phyloP scores from a whole-genome alignment of 2,113 vertebrate genomes.

The Passer montanus region DNA sequence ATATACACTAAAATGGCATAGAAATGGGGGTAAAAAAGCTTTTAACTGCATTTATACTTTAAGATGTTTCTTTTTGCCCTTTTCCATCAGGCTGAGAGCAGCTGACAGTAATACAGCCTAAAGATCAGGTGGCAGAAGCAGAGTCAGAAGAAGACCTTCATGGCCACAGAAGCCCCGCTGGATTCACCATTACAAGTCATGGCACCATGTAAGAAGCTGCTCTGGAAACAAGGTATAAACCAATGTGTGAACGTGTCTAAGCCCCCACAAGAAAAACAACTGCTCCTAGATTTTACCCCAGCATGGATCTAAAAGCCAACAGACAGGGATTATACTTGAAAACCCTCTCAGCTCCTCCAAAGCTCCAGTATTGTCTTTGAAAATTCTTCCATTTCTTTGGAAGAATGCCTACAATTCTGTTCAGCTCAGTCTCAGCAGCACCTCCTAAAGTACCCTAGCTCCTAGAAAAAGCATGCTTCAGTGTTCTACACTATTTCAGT shows the following conservation, averaged over 20 bases:
- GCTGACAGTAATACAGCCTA: neutral
- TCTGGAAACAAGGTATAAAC: neutral
- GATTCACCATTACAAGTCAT: neutral
- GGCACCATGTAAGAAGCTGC: neutral
- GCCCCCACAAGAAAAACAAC: neutral
- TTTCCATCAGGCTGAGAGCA: neutral
- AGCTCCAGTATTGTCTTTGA: neutral
- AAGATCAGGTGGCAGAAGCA: neutral
- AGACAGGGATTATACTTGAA: neutral
- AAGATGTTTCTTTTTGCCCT: neutral
- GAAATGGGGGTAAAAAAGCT: neutral
- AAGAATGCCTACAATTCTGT: neutral
- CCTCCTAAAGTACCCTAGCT: neutral
- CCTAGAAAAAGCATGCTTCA: neutral
- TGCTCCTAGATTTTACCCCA: neutral
- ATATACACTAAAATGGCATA: neutral
- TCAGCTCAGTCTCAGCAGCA: neutral
- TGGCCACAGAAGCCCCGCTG: neutral
- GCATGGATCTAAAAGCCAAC: neutral
- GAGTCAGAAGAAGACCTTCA: neutral
- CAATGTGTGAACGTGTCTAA: neutral
- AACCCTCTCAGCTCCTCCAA: neutral
- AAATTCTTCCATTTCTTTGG: neutral
- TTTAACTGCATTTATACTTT: neutral
- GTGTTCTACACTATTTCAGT: neutral